Base-by-base conservation (phyloP, 2,888 invertebrate genomes). In the Hirudinaria manillensis region DNA sequence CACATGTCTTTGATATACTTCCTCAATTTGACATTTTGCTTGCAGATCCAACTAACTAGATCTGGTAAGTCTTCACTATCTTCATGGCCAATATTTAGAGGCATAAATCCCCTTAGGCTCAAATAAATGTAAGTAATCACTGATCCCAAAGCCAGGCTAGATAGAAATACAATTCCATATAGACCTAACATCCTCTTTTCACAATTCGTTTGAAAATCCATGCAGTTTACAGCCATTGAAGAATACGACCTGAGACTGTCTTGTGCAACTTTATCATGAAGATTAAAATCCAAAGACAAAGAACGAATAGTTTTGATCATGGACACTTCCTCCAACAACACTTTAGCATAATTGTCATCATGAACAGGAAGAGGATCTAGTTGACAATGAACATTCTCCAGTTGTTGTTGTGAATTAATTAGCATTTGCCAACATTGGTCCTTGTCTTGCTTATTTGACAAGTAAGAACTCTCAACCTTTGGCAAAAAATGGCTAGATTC, bases 231-330 rank as follows among this genome's bases (percentile, higher is more conserved):
- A 21, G 3, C 29, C 10, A 29, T n/a, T 61, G 24, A 27, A 61
- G 61, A 61, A 61, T 21, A 29, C n/a, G 61, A 27, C 24, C 24
- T 27, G 61, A 61, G 29, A 27, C 19, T 61, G 24, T 61, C 61
- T 61, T 61, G 61, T 61, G 6, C n/a, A 1, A 61, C 29, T 16
- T 16, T 61, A 61, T 61, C 61, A 61, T 61, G 29, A 19, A 61
- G 24, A 61, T 29, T 61, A 29, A 61, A 61, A 61, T 61, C 61
- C 61, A 61, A 29, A 61, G 61, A 61, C 6, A 61, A 29, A 61
- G 61, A 61, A 27, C 61, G 24, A 27, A 61, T 61, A 27, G 24
- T 61, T 61, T 61, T 61, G 29, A 61, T 24, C 61, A 29, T 19
- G 10, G 24, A 24, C 19, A 61, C 61, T 61, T 61, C 61, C 29